A percentile compares a stretch with the other conserved stretches of the same genome.
These are phyloP conservation scores for Lepilemur ruficaudatus DNA, from an alignment of 2,797 vertebrate genomes.

Conservation along the genomic window DNA sequence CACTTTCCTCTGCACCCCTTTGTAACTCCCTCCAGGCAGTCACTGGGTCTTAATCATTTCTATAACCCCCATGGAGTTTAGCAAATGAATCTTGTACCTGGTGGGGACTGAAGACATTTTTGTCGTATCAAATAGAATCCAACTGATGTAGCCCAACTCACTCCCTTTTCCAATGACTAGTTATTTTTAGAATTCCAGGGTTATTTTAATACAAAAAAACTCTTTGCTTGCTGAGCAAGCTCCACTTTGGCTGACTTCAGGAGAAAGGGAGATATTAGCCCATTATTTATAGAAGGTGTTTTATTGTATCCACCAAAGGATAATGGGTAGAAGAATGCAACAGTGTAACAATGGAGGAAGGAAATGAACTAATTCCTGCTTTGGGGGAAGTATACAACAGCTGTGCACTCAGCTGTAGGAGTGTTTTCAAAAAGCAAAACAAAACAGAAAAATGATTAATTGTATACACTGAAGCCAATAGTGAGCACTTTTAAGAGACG, in stretches of 20 bases:
- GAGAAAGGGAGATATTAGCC: slow-evolving; percentile 37
- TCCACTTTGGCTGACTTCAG: slow-evolving; percentile 38
- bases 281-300: slow-evolving; percentile 42
- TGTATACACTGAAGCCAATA: neutral
- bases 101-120: neutral
- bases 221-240: neutral
- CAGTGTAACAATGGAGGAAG: slow-evolving; percentile 58
- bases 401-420: slow-evolving; percentile 52
- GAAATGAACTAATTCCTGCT: slow-evolving; percentile 64
- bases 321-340: neutral
- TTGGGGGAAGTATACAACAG: slow-evolving; percentile 35
- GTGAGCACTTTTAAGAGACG: neutral
- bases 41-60: neutral
- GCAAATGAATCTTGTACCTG: neutral
- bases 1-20: neutral
- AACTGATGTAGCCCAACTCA: neutral
- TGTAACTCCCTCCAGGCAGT: neutral
- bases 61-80: neutral
- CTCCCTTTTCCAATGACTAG: neutral
- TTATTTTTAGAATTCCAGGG: slow-evolving; percentile 40
- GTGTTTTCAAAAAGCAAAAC: slow-evolving; percentile 51
- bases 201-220: neutral
- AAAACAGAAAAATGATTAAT: slow-evolving; percentile 33
- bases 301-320: slow-evolving; percentile 48
- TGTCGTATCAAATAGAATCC: neutral